Percentiles rank a stretch among this genome's conserved stretches.
Evolutionary conservation across 2,113 vertebrate genomes (phyloP).

Genomic region (Anolis carolinensis): DNA sequence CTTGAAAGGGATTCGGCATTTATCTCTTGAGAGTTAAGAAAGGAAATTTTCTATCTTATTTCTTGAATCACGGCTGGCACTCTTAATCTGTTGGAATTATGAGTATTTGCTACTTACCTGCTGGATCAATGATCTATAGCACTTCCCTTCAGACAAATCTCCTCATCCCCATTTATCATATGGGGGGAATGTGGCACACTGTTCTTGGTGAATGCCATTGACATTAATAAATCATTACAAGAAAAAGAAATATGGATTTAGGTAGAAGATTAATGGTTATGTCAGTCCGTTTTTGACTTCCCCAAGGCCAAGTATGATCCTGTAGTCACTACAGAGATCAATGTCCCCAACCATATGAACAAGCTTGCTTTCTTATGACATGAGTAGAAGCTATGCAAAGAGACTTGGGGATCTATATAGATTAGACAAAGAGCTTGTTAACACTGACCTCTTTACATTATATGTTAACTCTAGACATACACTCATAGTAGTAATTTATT

Average conservation of each 20-base stretch:
- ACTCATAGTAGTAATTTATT: neutral
- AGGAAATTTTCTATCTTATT: neutral
- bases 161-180: neutral
- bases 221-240: neutral
- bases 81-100: conserved; percentile 7
- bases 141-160: neutral
- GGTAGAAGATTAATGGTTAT: neutral
- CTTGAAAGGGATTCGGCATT: neutral
- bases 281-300: neutral
- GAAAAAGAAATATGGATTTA: neutral
- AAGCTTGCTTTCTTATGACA: neutral
- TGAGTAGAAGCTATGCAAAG: neutral
- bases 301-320: neutral
- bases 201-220: neutral
- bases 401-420: neutral
- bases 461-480: neutral
- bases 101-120: neutral
- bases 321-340: neutral
- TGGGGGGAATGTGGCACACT: neutral
- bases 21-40: neutral
- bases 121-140: neutral
- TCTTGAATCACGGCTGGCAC: neutral
- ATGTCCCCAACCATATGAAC: neutral
- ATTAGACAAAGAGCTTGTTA: too few relatives aligned
- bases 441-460: neutral